A percentile compares a stretch with the other conserved stretches of the same genome.
Conservation (phyloP, 2,797 vertebrate genomes). For the Pampus argenteus region DNA sequence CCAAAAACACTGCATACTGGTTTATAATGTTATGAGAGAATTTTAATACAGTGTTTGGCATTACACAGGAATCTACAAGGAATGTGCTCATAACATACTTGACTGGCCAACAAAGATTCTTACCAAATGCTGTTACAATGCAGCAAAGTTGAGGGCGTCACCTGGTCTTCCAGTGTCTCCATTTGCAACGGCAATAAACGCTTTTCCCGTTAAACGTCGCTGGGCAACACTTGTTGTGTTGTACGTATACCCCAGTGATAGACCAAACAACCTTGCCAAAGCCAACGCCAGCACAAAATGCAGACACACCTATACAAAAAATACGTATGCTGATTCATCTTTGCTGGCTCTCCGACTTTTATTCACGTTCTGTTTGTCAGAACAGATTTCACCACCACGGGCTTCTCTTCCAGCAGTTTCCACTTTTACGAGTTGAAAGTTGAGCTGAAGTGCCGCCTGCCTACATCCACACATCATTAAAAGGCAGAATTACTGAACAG, state of each 20-base stretch:
- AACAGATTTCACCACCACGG: conserved; percentile 4
- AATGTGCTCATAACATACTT: no score
- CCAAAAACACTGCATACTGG: background rate
- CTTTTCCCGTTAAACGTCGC: background rate
- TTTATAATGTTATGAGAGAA: background rate
- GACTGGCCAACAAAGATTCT: no score
- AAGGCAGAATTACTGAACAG: conserved; percentile 50
- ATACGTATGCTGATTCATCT: background rate
- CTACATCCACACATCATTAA: conserved; percentile 49
- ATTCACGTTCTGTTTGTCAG: conserved; percentile 3
- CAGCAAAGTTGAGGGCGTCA: background rate
- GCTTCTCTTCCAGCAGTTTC: conserved; percentile 15
- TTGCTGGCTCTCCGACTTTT: background rate
- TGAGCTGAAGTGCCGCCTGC: background rate
- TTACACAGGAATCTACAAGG: background rate
- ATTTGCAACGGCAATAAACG: background rate
- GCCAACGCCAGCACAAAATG: no score
- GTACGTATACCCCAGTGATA: background rate
- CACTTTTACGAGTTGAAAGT: conserved; percentile 26
- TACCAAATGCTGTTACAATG: no score
- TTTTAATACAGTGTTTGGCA: background rate
- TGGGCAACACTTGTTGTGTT: background rate
- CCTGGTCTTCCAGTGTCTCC: background rate
- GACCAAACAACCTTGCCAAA: background rate
- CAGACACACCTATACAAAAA: background rate